Evolutionary conservation across 2,888 invertebrate genomes (phyloP).

Genomic region (Nesidiocoris tenuis): DNA sequence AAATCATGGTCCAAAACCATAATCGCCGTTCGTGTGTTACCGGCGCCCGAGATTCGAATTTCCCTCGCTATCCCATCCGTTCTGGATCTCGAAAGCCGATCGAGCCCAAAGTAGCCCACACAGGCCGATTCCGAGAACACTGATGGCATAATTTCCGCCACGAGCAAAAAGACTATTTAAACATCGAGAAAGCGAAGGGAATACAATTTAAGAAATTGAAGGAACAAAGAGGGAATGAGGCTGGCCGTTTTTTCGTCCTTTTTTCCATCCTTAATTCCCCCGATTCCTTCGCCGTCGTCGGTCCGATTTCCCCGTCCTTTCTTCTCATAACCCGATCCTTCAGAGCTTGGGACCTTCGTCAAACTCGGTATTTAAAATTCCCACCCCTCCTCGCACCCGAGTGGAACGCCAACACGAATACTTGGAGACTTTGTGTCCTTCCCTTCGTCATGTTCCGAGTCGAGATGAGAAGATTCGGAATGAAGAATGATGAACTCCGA

Average conservation of each 20-base stretch:
- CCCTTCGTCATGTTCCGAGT: background rate
- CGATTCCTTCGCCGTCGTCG: conserved; percentile 1
- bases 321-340: conserved; percentile 8
- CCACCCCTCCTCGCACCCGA: conserved; percentile 3
- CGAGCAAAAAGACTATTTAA: conserved; percentile 46
- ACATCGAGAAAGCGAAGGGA: conserved; percentile 27
- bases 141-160: conserved; percentile 47
- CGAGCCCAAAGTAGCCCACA: conserved; percentile 22
- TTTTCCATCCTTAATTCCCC: conserved; percentile 5
- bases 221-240: background rate
- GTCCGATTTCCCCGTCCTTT: background rate
- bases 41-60: background rate
- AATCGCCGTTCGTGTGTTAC: too few species aligned
- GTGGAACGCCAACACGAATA: conserved; percentile 13
- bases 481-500: background rate
- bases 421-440: background rate
- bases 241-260: background rate
- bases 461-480: background rate
- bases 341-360: conserved; percentile 6
- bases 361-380: conserved; percentile 33
- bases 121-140: conserved; percentile 43
- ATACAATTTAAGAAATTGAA: background rate
- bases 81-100: background rate
- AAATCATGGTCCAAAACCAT: too few species aligned
- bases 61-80: background rate